Evolutionary conservation across 1,140 invertebrate genomes (phyloP), one percentile per base, ranked within the genome.

Genomic region (Ceratina japonica): DNA sequence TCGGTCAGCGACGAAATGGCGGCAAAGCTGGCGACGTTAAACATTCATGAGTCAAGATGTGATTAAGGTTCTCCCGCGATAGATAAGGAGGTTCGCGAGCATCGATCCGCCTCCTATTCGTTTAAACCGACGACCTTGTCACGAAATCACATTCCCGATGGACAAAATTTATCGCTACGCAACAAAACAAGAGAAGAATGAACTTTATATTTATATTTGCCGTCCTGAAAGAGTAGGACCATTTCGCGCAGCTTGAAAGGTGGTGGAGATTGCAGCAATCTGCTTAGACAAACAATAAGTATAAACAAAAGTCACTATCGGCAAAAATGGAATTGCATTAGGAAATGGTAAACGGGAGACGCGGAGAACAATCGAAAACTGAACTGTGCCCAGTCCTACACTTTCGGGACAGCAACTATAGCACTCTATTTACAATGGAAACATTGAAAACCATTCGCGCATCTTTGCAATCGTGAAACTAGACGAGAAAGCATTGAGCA

Each of bases 41-140:
- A 64, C 61, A 74, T 74, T 20, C 16, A 58, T 65, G 52, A 75
- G 15, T 3, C 18, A 20, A 27, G 24, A 71, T 22, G 20, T 22
- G 56, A 22, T 70, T 70, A 37, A 58, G 27, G 27, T 70, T 37
- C 8, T 3, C 27, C 27, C 15, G n/a, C 31, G 18, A 59, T 37
- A 24, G 20, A 15, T 56, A 74, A 52, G 15, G 8, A 70, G 62
- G 27, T 1, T 16, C 2, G 31, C 5, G 1, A n/a, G 31, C 37
- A 66, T 68, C 52, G 63, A 68, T 66, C 63, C 52, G 44, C 37
- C 16, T 20, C 27, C 52, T 54, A 54, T 51, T 22, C 27, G 31
- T 24, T 5, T 7, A 22, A 16, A 20, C 44, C 5, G 22, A n/a
- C 31, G 16, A 68, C 52, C 54, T 59, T 61, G 63, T 20, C 22